Percentiles rank a stretch among this genome's conserved stretches.
Evolutionary conservation across 2,888 invertebrate genomes (phyloP).

Genomic region (Diadegma fenestrale): DNA sequence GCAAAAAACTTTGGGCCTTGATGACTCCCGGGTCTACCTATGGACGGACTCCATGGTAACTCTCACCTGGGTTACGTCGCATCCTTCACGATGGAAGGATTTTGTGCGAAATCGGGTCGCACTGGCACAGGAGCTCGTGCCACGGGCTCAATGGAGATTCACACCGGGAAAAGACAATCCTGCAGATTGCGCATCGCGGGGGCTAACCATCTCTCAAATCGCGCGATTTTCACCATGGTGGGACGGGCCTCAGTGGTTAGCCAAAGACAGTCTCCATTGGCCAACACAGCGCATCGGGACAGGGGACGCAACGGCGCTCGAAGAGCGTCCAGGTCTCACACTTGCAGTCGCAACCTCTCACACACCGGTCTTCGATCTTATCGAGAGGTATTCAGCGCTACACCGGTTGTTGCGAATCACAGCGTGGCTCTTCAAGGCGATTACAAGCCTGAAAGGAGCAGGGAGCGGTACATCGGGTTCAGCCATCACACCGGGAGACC

Average conservation of each 20-base stretch:
- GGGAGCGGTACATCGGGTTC: background rate
- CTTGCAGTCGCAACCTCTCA: background rate
- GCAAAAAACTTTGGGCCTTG: too few species aligned
- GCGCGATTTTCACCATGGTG: background rate
- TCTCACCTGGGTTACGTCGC: too few species aligned
- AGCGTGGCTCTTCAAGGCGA: background rate
- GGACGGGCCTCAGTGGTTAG: conserved; percentile 1
- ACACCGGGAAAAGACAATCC: conserved; percentile 1
- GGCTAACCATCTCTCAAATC: background rate
- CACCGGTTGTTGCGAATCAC: conserved; percentile 9
- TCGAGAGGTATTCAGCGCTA: background rate
- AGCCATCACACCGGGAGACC: background rate
- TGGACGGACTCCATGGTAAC: too few species aligned
- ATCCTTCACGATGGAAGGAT: too few species aligned
- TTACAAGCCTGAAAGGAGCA: background rate
- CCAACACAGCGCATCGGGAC: background rate
- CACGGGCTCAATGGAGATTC: background rate
- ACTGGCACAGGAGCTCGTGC: background rate
- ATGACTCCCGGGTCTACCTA: too few species aligned
- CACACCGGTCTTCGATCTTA: background rate
- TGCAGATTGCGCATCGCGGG: conserved; percentile 19
- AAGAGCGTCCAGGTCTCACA: conserved; percentile 1
- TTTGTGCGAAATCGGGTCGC: background rate
- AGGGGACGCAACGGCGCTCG: background rate
- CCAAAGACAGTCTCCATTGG: background rate